Conservation (phyloP, 2,113 vertebrate genomes). For the Cheirogaleus medius region DNA sequence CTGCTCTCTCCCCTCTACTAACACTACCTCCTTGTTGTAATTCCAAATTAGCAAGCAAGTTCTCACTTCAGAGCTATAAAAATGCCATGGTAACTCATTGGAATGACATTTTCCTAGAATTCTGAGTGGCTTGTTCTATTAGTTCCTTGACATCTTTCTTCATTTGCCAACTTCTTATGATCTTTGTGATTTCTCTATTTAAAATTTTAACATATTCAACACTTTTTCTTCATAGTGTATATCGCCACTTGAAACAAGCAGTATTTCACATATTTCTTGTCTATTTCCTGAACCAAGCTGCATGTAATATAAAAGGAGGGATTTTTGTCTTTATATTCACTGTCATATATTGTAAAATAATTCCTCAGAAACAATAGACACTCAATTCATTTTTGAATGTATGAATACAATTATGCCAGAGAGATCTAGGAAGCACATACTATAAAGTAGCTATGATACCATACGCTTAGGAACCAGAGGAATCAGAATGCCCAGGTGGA, state of each 20-base stretch:
- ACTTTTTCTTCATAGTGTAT: background rate
- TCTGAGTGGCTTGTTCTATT: background rate
- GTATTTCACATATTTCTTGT: background rate
- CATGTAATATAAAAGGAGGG: background rate
- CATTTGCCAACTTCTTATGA: background rate
- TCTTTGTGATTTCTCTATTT: background rate
- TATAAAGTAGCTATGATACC: background rate
- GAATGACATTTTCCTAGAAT: background rate
- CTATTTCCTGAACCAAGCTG: background rate
- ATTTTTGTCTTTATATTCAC: background rate
- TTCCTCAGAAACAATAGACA: background rate
- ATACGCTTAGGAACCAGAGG: background rate
- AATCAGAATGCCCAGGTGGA: background rate
- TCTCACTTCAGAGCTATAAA: background rate
- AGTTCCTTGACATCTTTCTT: background rate
- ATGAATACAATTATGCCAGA: background rate
- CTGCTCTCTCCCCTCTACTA: background rate
- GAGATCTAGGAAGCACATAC: background rate
- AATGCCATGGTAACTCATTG: background rate
- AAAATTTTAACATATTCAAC: background rate
- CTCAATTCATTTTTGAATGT: background rate
- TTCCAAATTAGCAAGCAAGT: background rate
- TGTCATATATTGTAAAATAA: background rate
- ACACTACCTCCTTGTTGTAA: background rate
- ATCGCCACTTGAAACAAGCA: background rate